A percentile compares a stretch with the other conserved stretches of the same genome.
These are phyloP conservation scores for Acipenser ruthenus DNA, from an alignment of 2,797 vertebrate genomes.

Conservation along the genomic window DNA sequence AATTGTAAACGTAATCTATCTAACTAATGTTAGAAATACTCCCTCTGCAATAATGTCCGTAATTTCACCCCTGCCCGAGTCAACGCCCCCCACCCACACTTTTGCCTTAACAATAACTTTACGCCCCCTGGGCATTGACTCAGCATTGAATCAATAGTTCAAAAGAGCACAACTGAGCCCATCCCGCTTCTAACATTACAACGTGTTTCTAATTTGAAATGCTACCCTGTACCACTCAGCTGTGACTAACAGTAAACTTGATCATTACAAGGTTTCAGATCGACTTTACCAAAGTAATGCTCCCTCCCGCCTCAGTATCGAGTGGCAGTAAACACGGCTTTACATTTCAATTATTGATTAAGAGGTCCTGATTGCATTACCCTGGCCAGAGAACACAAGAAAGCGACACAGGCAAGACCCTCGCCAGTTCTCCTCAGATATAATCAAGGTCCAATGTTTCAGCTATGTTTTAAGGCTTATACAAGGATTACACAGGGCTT, in stretches of 20 bases:
- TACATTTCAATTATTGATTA: conserved; percentile 11
- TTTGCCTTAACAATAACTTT: too few relatives aligned
- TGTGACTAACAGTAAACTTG: conserved; percentile 9
- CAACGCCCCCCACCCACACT: too few relatives aligned
- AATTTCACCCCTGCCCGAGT: too few relatives aligned
- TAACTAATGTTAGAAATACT: too few relatives aligned
- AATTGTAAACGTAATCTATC: too few relatives aligned
- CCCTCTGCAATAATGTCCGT: too few relatives aligned
- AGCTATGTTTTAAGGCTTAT: neutral
- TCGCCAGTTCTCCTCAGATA: neutral
- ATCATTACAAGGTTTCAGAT: conserved; percentile 8
- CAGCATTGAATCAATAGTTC: conserved; percentile 5
- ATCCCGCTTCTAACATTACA: conserved; percentile 3
- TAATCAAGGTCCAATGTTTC: neutral
- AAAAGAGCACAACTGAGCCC: neutral
- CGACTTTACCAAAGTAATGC: conserved; percentile 3
- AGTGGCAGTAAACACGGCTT: conserved; percentile 6
- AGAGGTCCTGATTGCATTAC: neutral
- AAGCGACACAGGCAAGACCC: neutral
- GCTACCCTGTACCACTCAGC: conserved; percentile 1
- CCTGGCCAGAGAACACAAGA: neutral
- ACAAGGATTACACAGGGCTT: neutral
- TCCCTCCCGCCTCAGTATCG: conserved; percentile 1
- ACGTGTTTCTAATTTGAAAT: conserved; percentile 10
- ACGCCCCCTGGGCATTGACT: too few relatives aligned